Base-by-base conservation (phyloP, 92 coral and sea anemone genomes). In the Ricordea florida region DNA sequence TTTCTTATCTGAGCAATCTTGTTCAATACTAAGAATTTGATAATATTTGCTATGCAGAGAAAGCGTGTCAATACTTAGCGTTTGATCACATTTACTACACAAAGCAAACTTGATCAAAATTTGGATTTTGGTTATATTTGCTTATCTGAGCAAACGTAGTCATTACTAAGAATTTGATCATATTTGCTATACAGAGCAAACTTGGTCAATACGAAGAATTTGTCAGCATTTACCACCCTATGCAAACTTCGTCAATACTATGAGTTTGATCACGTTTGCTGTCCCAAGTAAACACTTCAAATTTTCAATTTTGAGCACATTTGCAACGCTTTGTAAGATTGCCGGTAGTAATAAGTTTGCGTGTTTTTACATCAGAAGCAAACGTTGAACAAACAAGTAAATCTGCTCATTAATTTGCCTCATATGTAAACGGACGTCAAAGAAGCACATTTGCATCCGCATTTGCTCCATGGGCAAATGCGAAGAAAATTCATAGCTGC, bases 201-300 rank as follows among this genome's bases (percentile, higher is more conserved):
- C 58, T 20, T 50, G 7, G 30, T 50, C 58, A 50, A 50, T 50
- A 50, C 58, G 9, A 50, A 50, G 32, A 50, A 50, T 50, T 50
- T 50, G 58, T 33, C 58, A 50, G 58, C 58, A 50, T 13, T 50
- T 50, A 50, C 34, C 34, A 50, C 30, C 58, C 58, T 50, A 50
- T 50, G 34, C 34, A 50, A 50, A 50, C 31, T 24, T 50, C 58
- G 26, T 24, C 58, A 50, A 50, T 50, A 3, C 58, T 18, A 50
- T n/a, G 58, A 50, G 58, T 50, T 50, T 50, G 58, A 50, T 50
- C 58, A 50, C 31, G 32, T 50, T 50, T 50, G 58, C 58, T 50
- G 58, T 10, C 5, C 58, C 58, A 50, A 50, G 58, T 50, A 50
- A 50, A 50, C 58, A 50, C 58, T 50, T 24, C 58, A 50, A 50